phyloP scores from a whole-genome alignment of 2,888 invertebrate genomes.

The Chloroclysta siterata region DNA sequence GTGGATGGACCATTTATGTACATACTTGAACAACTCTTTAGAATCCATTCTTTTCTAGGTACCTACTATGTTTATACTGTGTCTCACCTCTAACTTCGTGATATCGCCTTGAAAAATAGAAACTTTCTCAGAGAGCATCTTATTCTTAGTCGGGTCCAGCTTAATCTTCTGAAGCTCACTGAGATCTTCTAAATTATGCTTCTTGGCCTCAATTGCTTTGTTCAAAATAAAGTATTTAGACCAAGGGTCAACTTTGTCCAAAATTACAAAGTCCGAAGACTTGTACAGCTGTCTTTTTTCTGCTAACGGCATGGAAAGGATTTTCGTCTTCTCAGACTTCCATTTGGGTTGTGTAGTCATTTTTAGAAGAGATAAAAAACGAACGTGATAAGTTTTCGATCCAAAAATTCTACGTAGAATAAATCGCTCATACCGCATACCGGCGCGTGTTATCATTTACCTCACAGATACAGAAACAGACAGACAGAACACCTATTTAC shows the following conservation, averaged over 20 bases:
- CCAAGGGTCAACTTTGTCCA: slow-evolving; percentile 85
- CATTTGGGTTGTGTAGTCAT: slow-evolving; percentile 74
- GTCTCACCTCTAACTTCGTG: slow-evolving; percentile 88
- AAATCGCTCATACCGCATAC: no score
- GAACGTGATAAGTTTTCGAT: slow-evolving; percentile 25
- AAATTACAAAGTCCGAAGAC: slow-evolving; percentile 62
- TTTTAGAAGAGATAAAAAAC: slow-evolving; percentile 54
- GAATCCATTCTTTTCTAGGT: no score
- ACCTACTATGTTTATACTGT: neutral
- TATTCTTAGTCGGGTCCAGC: slow-evolving; percentile 67
- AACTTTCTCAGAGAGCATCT: slow-evolving; percentile 83
- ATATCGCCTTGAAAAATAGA: slow-evolving; percentile 92
- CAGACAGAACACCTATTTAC: no score
- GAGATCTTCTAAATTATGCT: slow-evolving; percentile 67
- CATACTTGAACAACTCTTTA: no score
- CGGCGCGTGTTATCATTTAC: no score
- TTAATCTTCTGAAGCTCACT: slow-evolving; percentile 62
- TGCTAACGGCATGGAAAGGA: slow-evolving; percentile 76
- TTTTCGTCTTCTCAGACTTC: slow-evolving; percentile 81
- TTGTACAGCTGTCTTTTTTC: slow-evolving; percentile 83
- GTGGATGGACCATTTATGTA: no score
- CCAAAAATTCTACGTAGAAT: neutral
- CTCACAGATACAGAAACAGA: no score
- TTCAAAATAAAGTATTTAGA: slow-evolving; percentile 71
- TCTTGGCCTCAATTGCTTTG: slow-evolving; percentile 64